Evolutionary conservation across 2,113 vertebrate genomes (phyloP).

Genomic region (Percina caprodes): DNA sequence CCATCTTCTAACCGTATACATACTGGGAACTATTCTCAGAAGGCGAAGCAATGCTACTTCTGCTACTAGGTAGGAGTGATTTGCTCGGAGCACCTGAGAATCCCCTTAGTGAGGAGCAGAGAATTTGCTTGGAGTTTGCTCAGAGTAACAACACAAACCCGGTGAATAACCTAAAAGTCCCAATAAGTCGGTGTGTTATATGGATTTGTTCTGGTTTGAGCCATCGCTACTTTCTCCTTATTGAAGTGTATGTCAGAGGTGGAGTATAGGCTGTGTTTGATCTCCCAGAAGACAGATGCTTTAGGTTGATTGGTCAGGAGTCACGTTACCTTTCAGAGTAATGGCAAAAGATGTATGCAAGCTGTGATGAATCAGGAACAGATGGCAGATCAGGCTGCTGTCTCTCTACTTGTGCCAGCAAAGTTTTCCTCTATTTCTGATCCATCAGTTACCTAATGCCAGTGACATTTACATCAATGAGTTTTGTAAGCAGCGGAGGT

Average conservation of each 20-base stretch:
- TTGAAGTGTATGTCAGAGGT: constrained; percentile 36
- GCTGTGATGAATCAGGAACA: constrained; percentile 74
- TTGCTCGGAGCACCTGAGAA: no score
- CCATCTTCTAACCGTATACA: no score
- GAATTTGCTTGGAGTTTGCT: no score
- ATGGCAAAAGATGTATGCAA: constrained; percentile 60
- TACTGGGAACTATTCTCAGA: no score
- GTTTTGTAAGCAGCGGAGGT: constrained; percentile 11
- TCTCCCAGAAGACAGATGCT: constrained; percentile 62
- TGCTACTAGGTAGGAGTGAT: no score
- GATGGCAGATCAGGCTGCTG: constrained; percentile 71
- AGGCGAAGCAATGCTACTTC: no score
- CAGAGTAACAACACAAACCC: no score
- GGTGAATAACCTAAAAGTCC: no score
- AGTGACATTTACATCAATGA: constrained; percentile 43
- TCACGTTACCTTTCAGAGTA: constrained; percentile 64
- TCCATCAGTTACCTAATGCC: constrained; percentile 34
- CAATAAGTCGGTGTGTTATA: not conserved
- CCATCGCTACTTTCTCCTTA: constrained; percentile 19
- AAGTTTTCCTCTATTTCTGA: constrained; percentile 55
- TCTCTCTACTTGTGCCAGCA: constrained; percentile 58
- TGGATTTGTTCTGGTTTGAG: not conserved
- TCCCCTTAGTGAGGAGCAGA: no score
- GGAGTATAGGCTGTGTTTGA: constrained; percentile 49
- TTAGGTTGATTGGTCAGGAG: constrained; percentile 61